Evolutionary conservation across 2,797 vertebrate genomes (phyloP).

Genomic region (Morus bassanus): DNA sequence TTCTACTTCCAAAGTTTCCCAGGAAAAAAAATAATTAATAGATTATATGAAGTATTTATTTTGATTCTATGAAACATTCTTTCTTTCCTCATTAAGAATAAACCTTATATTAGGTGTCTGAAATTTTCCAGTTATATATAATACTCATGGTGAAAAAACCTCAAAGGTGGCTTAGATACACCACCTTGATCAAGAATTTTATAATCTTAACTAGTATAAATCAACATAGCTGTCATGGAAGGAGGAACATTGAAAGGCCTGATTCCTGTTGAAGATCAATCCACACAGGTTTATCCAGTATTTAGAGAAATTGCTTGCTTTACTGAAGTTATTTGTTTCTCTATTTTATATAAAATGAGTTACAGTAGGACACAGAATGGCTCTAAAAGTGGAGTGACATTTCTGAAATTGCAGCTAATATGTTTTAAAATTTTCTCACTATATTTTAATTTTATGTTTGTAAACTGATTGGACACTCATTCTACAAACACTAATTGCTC

Average conservation of each 20-base stretch:
- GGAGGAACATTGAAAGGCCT: neutral
- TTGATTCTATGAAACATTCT: neutral
- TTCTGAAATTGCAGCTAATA: neutral
- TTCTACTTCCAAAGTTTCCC: neutral
- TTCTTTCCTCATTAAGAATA: neutral
- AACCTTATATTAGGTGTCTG: neutral
- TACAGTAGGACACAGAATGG: neutral
- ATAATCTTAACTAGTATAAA: neutral
- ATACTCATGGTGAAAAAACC: neutral
- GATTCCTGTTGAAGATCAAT: neutral
- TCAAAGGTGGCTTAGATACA: neutral
- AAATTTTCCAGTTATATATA: neutral
- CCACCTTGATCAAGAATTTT: neutral
- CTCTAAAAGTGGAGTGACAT: neutral
- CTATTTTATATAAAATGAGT: neutral
- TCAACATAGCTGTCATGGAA: neutral
- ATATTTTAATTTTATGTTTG: neutral
- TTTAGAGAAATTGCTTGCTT: neutral
- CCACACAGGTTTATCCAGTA: neutral
- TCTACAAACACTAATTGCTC: neutral
- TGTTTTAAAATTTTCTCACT: neutral
- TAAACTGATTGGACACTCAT: neutral
- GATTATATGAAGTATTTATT: neutral
- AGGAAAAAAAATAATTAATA: neutral
- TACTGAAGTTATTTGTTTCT: neutral